A percentile compares a stretch with the other conserved stretches of the same genome.
phyloP scores from a whole-genome alignment of 2,888 invertebrate genomes.

The Pardosa pseudoannulata region DNA sequence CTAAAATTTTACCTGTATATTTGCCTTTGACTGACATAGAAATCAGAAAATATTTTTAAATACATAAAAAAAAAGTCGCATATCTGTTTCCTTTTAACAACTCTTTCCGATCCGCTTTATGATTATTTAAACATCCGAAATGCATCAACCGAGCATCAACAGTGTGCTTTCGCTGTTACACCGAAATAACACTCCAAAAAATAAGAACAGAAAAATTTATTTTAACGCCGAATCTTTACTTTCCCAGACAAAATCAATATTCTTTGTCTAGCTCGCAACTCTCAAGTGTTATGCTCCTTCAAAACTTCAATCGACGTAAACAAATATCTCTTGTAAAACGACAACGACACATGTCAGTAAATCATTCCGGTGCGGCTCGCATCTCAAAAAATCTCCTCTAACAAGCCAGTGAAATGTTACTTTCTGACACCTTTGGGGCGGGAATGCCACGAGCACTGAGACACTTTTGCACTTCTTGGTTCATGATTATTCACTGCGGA shows the following conservation, averaged over 20 bases:
- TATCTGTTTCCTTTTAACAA: too few species aligned
- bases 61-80: too few species aligned
- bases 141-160: too few species aligned
- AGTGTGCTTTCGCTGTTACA: too few species aligned
- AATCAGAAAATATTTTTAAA: too few species aligned
- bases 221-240: too few species aligned
- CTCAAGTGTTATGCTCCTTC: not conserved
- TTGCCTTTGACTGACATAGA: too few species aligned
- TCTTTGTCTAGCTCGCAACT: not conserved
- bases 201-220: too few species aligned
- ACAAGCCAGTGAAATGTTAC: slow-evolving; percentile 38
- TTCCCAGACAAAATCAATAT: not conserved
- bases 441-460: not conserved
- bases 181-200: too few species aligned
- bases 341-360: slow-evolving; percentile 25
- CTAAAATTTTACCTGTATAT: too few species aligned
- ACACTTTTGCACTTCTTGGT: not conserved
- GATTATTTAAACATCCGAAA: too few species aligned
- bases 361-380: slow-evolving; percentile 16
- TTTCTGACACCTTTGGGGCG: slow-evolving; percentile 19
- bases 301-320: not conserved
- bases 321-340: slow-evolving; percentile 5
- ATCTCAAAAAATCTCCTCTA: slow-evolving; percentile 22
- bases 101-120: too few species aligned
- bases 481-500: not conserved